Conservation (phyloP, 1,140 invertebrate species). For the Caenorhabditis brenneri region DNA sequence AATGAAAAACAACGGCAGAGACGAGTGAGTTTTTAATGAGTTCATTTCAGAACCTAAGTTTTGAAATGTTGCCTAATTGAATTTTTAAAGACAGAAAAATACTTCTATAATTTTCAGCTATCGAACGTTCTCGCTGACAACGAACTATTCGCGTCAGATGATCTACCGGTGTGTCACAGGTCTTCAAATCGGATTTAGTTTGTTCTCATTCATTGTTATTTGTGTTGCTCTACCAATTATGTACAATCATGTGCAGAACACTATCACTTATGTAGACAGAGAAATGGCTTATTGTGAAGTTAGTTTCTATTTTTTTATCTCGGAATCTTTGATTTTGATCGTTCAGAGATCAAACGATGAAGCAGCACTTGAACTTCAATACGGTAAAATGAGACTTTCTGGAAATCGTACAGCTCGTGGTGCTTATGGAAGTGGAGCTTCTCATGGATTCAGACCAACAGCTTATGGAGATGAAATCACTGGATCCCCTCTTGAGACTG, state of each 20-base stretch:
- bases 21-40: constrained; percentile 31
- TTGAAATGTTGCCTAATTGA: too few species aligned
- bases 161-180: constrained; percentile 67
- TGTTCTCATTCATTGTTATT: constrained; percentile 64
- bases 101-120: too few species aligned
- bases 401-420: constrained; percentile 58
- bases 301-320: not conserved
- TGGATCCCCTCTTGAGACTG: constrained; percentile 65
- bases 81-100: too few species aligned
- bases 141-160: constrained; percentile 52
- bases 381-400: constrained; percentile 55
- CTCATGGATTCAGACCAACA: constrained; percentile 48
- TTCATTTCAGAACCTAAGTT: too few species aligned
- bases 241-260: constrained; percentile 70
- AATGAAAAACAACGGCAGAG: constrained; percentile 39
- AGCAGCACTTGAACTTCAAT: constrained; percentile 61
- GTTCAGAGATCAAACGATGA: constrained; percentile 65
- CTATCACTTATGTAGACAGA: constrained; percentile 67
- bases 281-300: constrained; percentile 70
- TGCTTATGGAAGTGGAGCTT: constrained; percentile 30
- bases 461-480: constrained; percentile 58
- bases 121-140: constrained; percentile 59
- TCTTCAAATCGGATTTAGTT: constrained; percentile 69
- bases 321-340: not conserved
- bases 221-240: constrained; percentile 67